phyloP scores from a whole-genome alignment of 2,888 invertebrate genomes.

The Microdon myrmicae region DNA sequence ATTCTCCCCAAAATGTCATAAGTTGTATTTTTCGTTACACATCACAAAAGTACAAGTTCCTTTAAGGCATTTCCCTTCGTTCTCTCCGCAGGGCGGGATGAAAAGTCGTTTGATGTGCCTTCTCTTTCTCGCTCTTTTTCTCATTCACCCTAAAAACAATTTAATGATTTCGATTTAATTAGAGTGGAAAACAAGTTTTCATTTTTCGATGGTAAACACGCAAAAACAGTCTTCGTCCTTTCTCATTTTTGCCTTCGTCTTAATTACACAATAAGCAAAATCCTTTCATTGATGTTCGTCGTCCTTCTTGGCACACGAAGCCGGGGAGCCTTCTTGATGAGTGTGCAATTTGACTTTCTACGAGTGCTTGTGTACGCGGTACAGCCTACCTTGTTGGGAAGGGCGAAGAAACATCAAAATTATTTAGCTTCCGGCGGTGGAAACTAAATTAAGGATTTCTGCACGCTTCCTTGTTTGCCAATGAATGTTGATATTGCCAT shows the following conservation, averaged over 20 bases:
- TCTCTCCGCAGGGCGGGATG: too few species aligned
- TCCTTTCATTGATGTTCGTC: constrained; percentile 32
- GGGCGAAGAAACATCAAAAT: constrained; percentile 32
- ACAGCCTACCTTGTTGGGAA: background rate
- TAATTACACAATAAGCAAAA: constrained; percentile 43
- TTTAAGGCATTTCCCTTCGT: too few species aligned
- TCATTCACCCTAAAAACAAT: too few species aligned
- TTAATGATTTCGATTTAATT: constrained; percentile 32
- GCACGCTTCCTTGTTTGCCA: constrained; percentile 38
- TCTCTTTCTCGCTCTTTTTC: too few species aligned
- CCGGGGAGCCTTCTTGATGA: background rate
- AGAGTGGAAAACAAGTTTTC: constrained; percentile 16
- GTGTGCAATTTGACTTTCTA: background rate
- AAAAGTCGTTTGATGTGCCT: too few species aligned
- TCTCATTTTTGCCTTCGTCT: constrained; percentile 3
- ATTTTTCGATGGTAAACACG: constrained; percentile 25
- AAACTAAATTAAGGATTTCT: constrained; percentile 42
- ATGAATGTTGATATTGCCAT: constrained; percentile 14
- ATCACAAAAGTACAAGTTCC: too few species aligned
- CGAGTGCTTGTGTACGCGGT: background rate
- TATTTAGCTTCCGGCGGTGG: constrained; percentile 39
- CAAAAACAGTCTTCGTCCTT: constrained; percentile 10
- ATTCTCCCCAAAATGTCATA: too few species aligned
- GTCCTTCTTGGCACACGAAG: constrained; percentile 7
- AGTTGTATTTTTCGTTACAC: too few species aligned